Conservation (phyloP, 2,797 vertebrate genomes). For the Tinamus major region DNA sequence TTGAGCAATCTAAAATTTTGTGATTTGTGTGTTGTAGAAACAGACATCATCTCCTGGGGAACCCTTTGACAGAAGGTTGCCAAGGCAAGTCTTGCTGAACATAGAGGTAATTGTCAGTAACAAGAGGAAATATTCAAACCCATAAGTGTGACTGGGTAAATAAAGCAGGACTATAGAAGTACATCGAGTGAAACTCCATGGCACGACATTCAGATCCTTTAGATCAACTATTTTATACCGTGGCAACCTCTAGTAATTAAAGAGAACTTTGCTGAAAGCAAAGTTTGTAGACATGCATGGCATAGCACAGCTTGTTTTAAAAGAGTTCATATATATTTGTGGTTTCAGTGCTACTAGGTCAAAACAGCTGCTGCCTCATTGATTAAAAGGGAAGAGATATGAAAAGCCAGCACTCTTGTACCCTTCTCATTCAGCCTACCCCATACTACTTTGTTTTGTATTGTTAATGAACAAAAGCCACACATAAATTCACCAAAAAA, state of each 20-base stretch:
- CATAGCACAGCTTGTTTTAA: background rate
- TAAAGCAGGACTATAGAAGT: constrained; percentile 17
- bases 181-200: background rate
- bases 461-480: constrained; percentile 40
- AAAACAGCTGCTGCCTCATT: background rate
- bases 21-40: constrained; percentile 25
- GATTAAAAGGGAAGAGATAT: constrained; percentile 20
- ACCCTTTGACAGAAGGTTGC: constrained; percentile 3
- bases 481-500: constrained; percentile 30
- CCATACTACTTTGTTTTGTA: background rate
- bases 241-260: background rate
- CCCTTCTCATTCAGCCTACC: background rate
- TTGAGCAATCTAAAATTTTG: background rate
- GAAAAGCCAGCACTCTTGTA: background rate
- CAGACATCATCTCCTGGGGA: background rate
- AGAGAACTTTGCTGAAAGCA: background rate
- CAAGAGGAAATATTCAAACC: background rate
- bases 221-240: background rate
- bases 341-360: background rate
- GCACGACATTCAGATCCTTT: background rate
- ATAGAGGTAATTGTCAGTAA: background rate
- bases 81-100: background rate
- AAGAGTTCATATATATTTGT: background rate
- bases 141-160: background rate
- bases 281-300: background rate